phyloP scores from a whole-genome alignment of 2,888 invertebrate species.

The Muschampia plurimacula region DNA sequence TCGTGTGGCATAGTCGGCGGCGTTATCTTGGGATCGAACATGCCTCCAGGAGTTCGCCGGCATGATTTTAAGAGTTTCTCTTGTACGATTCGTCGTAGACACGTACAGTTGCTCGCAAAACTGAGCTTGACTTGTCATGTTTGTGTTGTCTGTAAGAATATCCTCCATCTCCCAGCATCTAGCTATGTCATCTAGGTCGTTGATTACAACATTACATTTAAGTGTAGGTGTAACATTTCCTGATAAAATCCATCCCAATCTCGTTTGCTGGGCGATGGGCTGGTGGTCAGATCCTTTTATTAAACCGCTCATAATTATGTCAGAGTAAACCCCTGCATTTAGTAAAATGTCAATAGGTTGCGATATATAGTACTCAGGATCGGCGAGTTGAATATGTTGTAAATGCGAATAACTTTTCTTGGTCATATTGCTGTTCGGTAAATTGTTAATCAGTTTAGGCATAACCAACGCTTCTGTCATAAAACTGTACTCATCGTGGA shows the following conservation, averaged over 20 bases:
- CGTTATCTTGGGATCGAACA: too few relatives aligned
- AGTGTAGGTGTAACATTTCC: slow-evolving; percentile 28
- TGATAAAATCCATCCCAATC: slow-evolving; percentile 29
- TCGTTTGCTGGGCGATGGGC: slow-evolving; percentile 34
- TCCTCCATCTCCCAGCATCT: slow-evolving; percentile 23
- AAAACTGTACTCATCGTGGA: neutral
- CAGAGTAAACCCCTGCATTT: neutral
- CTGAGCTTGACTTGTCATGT: neutral
- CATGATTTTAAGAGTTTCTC: too few relatives aligned
- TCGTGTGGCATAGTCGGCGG: too few relatives aligned
- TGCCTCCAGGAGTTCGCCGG: too few relatives aligned
- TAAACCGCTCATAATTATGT: slow-evolving; percentile 7
- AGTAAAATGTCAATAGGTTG: slow-evolving; percentile 9
- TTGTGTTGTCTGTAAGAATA: neutral
- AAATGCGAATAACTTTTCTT: neutral
- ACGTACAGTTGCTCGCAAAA: neutral
- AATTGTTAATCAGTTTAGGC: neutral
- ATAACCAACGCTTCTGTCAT: slow-evolving; percentile 8
- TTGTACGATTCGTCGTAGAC: neutral
- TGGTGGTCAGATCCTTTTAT: neutral
- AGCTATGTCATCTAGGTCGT: slow-evolving; percentile 18
- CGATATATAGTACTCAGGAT: slow-evolving; percentile 4
- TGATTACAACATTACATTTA: slow-evolving; percentile 28
- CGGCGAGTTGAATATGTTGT: slow-evolving; percentile 4
- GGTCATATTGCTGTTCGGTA: neutral